phyloP scores from a whole-genome alignment of 2,797 vertebrate species.

The Allobates femoralis region DNA sequence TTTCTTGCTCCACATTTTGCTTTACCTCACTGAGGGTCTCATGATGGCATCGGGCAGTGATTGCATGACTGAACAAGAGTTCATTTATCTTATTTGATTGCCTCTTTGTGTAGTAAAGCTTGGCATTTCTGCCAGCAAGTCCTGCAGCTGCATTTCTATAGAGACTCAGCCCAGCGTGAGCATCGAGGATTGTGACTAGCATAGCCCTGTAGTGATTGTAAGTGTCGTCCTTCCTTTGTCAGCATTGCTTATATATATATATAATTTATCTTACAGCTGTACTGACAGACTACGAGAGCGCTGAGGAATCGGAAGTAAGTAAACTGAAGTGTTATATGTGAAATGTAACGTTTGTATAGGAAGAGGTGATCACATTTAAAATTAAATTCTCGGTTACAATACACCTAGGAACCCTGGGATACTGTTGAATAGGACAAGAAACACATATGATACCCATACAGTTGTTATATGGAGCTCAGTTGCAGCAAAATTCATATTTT shows the following conservation, averaged over 20 bases:
- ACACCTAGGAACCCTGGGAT: too few relatives aligned
- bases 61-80: conserved; percentile 40
- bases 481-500: too few relatives aligned
- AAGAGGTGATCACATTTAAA: background rate
- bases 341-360: background rate
- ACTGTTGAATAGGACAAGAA: too few relatives aligned
- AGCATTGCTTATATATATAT: background rate
- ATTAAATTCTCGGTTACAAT: too few relatives aligned
- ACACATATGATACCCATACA: too few relatives aligned
- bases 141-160: conserved; percentile 30
- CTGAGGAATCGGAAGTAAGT: conserved; percentile 91
- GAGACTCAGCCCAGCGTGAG: background rate
- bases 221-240: background rate
- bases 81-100: conserved; percentile 31
- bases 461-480: too few relatives aligned
- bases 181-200: background rate
- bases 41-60: background rate
- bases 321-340: background rate
- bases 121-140: conserved; percentile 1
- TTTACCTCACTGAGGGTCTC: background rate
- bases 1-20: background rate
- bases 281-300: conserved; percentile 95
- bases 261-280: conserved; percentile 80
- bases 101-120: conserved; percentile 22
- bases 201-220: background rate